phyloP scores from a whole-genome alignment of 2,797 vertebrate genomes.

The Natrix natrix region DNA sequence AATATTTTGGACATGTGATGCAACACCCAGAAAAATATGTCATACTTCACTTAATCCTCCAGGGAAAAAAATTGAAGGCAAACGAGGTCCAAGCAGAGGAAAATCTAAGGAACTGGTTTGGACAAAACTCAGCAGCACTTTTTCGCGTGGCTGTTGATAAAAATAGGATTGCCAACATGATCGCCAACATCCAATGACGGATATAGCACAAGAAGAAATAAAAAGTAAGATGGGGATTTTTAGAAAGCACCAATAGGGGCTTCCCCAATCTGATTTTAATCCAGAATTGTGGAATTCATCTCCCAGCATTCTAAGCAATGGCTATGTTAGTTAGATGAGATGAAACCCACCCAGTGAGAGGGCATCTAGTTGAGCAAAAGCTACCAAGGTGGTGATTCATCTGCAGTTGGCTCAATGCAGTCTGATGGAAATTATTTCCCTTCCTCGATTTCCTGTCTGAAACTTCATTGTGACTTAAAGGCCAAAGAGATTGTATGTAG shows the following conservation, averaged over 20 bases:
- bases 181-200: no score
- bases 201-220: no score
- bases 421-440: background rate
- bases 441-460: background rate
- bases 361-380: no score
- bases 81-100: no score
- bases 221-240: background rate
- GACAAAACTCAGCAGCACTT: no score
- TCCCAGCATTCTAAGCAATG: background rate
- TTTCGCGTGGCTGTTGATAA: no score
- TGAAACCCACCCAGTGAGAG: background rate
- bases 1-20: no score
- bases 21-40: no score
- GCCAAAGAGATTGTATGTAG: background rate
- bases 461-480: background rate
- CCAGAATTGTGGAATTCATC: background rate
- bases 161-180: no score
- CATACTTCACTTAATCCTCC: no score
- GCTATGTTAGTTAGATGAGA: background rate
- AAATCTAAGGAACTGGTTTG: no score
- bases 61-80: no score
- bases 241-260: background rate
- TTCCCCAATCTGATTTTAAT: background rate
- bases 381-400: background rate
- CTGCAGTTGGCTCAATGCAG: background rate